phyloP scores from a whole-genome alignment of 2,113 vertebrate species.

The Engraulis encrasicolus region DNA sequence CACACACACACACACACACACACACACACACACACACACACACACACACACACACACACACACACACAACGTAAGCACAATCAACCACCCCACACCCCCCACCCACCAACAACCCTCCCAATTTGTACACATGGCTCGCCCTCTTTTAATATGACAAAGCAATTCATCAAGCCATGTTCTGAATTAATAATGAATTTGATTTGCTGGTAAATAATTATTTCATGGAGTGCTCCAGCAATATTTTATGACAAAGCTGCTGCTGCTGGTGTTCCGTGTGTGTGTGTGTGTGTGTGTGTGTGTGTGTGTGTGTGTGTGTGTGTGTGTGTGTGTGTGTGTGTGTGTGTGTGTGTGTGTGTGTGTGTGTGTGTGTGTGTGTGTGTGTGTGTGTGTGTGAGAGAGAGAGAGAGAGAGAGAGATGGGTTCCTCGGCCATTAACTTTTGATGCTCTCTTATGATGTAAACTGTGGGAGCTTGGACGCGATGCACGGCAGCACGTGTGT shows the following conservation, averaged over 20 bases:
- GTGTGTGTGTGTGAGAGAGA: neutral
- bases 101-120: too few species aligned
- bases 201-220: conserved; percentile 55
- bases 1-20: too few species aligned
- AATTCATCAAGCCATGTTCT: conserved; percentile 46
- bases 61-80: too few species aligned
- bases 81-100: too few species aligned
- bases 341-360: neutral
- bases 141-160: conserved; percentile 36
- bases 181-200: conserved; percentile 58
- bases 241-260: conserved; percentile 57
- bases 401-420: too few species aligned
- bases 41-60: too few species aligned
- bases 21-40: too few species aligned
- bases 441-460: too few species aligned
- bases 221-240: conserved; percentile 58
- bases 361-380: neutral
- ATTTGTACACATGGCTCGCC: conserved; percentile 43
- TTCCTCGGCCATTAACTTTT: too few species aligned
- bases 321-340: neutral
- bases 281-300: neutral
- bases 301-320: conserved; percentile 4
- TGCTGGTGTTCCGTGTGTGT: too few species aligned
- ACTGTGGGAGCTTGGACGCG: too few species aligned
- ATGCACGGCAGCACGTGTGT: too few species aligned